phyloP scores from a whole-genome alignment of 2,888 invertebrate genomes.

The Scaeva pyrastri region DNA sequence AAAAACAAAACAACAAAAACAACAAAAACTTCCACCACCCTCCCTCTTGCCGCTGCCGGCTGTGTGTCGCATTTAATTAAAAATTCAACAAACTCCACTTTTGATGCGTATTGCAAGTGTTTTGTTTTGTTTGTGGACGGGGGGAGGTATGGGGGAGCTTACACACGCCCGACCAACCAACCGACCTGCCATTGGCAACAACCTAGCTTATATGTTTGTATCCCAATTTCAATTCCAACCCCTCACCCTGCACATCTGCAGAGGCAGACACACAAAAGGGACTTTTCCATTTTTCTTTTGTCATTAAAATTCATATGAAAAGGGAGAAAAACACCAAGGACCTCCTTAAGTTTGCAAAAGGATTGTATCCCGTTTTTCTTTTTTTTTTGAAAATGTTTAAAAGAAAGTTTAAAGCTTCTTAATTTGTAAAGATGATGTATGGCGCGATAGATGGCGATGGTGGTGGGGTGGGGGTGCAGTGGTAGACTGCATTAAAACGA shows the following conservation, averaged over 20 bases:
- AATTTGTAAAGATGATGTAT: background rate
- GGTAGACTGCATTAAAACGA: constrained; percentile 4
- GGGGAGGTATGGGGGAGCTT: constrained; percentile 3
- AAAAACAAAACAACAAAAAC: background rate
- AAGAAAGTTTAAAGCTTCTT: constrained; percentile 24
- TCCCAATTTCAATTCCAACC: background rate
- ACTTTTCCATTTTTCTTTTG: constrained; percentile 46
- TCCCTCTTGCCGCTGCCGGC: constrained; percentile 37
- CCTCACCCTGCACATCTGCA: too few species aligned
- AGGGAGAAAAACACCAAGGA: background rate
- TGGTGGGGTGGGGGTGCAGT: background rate
- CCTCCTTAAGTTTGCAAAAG: constrained; percentile 12
- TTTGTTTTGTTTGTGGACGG: background rate
- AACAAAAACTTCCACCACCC: constrained; percentile 47
- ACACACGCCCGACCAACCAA: background rate
- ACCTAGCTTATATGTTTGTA: background rate
- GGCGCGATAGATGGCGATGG: too few species aligned
- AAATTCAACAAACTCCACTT: constrained; percentile 69
- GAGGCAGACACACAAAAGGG: constrained; percentile 22
- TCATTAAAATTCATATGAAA: constrained; percentile 32
- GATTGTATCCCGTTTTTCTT: constrained; percentile 31
- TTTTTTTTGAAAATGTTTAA: background rate
- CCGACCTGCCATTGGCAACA: constrained; percentile 16
- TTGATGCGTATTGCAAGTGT: constrained; percentile 45
- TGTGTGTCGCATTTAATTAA: constrained; percentile 65